These are phyloP conservation scores for Lochmaea capreae DNA, from an alignment of 2,888 invertebrate genomes.

Conservation along the genomic window DNA sequence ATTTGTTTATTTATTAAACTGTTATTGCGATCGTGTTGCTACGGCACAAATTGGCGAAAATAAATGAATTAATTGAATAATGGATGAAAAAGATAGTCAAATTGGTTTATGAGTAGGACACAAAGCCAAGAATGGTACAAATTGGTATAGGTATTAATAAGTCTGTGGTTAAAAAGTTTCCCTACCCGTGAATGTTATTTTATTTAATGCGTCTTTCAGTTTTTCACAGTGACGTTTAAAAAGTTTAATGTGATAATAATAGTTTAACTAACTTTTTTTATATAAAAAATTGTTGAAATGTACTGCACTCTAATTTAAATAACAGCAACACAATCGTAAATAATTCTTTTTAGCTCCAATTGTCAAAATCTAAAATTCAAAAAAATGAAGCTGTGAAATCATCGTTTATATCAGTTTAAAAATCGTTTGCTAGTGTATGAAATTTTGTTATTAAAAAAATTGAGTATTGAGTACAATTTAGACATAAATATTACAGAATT, in stretches of 20 bases:
- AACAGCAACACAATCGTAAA: too few relatives aligned
- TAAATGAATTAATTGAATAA: constrained; percentile 19
- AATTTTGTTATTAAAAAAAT: too few relatives aligned
- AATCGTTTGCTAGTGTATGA: too few relatives aligned
- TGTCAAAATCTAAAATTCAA: too few relatives aligned
- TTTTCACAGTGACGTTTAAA: background rate
- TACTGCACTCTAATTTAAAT: too few relatives aligned
- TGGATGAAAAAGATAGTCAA: constrained; percentile 1
- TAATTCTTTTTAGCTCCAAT: too few relatives aligned
- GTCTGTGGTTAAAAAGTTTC: background rate
- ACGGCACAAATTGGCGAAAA: constrained; percentile 2
- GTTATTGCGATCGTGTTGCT: background rate
- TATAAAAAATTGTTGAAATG: too few relatives aligned
- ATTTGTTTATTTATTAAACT: background rate
- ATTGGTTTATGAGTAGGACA: constrained; percentile 10
- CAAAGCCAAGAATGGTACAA: constrained; percentile 6
- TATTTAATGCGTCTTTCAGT: background rate
- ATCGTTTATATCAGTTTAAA: too few relatives aligned
- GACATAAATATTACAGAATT: too few relatives aligned
- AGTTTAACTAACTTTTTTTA: background rate
- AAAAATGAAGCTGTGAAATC: too few relatives aligned
- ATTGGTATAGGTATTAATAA: background rate
- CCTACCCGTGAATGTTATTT: background rate
- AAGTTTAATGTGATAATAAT: background rate
- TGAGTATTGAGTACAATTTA: too few relatives aligned